Conservation (phyloP, 2,888 invertebrate genomes). For the Amorpha juglandis region DNA sequence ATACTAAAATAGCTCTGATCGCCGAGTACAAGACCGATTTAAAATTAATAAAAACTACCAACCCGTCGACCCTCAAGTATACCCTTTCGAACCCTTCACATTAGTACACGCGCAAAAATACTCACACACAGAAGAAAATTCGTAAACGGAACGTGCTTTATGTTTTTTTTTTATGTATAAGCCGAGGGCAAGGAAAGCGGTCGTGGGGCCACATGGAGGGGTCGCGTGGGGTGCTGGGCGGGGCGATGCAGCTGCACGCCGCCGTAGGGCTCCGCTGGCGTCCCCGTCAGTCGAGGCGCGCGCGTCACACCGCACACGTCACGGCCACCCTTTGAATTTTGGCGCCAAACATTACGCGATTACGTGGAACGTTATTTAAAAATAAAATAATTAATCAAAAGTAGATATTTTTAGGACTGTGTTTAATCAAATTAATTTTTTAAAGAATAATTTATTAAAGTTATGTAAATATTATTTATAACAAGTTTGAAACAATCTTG, state of each 20-base stretch:
- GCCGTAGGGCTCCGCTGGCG: constrained; percentile 63
- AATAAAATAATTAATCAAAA: constrained; percentile 29
- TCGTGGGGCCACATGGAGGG: constrained; percentile 70
- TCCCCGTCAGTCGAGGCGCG: constrained; percentile 73
- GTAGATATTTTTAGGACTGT: constrained; percentile 23
- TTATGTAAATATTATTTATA: constrained; percentile 36
- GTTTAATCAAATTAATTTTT: constrained; percentile 25
- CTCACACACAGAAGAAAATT: constrained; percentile 54
- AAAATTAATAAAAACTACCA: constrained; percentile 56
- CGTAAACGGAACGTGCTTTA: constrained; percentile 36
- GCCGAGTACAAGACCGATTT: constrained; percentile 54
- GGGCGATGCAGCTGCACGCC: constrained; percentile 75
- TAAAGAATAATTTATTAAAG: constrained; percentile 39
- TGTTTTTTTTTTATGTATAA: constrained; percentile 68
- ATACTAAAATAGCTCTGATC: constrained; percentile 42
- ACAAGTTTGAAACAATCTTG: constrained; percentile 49
- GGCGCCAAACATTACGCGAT: constrained; percentile 49
- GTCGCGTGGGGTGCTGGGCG: constrained; percentile 77
- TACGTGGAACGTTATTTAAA: constrained; percentile 36
- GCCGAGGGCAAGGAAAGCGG: constrained; percentile 67
- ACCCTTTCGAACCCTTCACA: constrained; percentile 62
- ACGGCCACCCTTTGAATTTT: constrained; percentile 52
- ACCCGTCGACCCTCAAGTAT: constrained; percentile 54
- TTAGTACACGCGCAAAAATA: constrained; percentile 41
- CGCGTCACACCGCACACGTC: constrained; percentile 67